These are phyloP conservation scores for Nipponia nippon DNA, from an alignment of 2,113 vertebrate species.

Conservation along the genomic window DNA sequence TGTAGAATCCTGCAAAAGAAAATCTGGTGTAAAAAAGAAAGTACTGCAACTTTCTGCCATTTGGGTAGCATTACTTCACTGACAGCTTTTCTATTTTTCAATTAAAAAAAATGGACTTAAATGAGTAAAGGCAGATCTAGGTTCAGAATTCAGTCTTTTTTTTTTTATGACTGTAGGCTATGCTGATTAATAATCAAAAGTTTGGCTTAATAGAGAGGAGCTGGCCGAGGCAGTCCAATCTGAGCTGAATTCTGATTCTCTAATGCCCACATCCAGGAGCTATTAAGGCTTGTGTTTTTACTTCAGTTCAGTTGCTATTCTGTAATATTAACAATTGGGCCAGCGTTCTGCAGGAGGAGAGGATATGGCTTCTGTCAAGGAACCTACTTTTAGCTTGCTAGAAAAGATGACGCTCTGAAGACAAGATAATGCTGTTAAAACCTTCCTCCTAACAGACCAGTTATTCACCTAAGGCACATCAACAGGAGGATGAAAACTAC, in stretches of 20 bases:
- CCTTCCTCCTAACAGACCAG: neutral
- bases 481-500: neutral
- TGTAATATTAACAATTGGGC: neutral
- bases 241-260: neutral
- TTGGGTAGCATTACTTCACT: neutral
- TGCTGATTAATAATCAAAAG: neutral
- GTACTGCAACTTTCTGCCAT: neutral
- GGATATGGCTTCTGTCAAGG: neutral
- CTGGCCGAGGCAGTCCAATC: neutral
- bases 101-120: neutral
- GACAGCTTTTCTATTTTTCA: neutral
- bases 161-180: neutral
- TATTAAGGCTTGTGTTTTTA: neutral
- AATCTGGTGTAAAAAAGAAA: neutral
- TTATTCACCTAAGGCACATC: neutral
- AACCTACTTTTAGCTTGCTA: neutral
- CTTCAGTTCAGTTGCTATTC: neutral
- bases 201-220: neutral
- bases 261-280: neutral
- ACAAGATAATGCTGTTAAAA: neutral
- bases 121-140: neutral
- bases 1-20: conserved; percentile 28
- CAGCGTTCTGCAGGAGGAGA: neutral
- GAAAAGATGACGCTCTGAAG: neutral
- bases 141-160: neutral